Evolutionary conservation across 2,797 vertebrate species (phyloP).

Genomic region (Lepilemur ruficaudatus): DNA sequence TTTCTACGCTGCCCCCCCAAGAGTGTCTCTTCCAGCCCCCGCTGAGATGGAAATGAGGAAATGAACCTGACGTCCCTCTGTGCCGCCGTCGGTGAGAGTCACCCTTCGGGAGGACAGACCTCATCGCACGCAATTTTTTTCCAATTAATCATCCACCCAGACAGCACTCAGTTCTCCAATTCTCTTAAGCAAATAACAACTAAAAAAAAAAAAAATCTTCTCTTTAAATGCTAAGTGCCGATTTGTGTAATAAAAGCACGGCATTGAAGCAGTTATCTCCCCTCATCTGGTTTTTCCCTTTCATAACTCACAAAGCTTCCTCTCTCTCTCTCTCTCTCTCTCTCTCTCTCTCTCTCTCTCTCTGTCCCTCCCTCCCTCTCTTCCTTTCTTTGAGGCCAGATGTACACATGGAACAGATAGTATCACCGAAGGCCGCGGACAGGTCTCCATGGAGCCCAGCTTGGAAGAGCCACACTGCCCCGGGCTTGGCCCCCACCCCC

Average conservation of each 20-base stretch:
- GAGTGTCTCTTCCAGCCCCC: background rate
- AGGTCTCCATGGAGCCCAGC: background rate
- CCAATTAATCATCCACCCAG: slow-evolving; percentile 58
- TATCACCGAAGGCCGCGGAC: background rate
- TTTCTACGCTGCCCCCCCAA: rapidly evolving
- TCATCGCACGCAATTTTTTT: slow-evolving; percentile 4
- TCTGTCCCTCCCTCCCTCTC: background rate
- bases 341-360: background rate
- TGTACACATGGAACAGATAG: background rate
- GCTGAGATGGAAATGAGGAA: background rate
- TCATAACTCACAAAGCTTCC: background rate
- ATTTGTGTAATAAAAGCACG: slow-evolving; percentile 4
- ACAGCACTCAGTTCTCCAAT: slow-evolving; percentile 27
- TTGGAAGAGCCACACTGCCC: background rate
- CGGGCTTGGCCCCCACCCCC: background rate
- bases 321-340: too few species aligned
- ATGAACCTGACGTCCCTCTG: background rate
- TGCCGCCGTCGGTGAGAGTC: background rate
- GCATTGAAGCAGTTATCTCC: background rate
- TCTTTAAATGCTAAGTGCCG: background rate
- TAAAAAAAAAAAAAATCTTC: background rate
- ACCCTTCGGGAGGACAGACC: background rate
- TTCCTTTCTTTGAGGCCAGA: background rate
- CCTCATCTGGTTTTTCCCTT: background rate
- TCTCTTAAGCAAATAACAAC: slow-evolving; percentile 64